A percentile compares a stretch with the other conserved stretches of the same genome.
These are phyloP conservation scores for Nyctalus aviator DNA, from an alignment of 2,797 vertebrate genomes.

Conservation along the genomic window DNA sequence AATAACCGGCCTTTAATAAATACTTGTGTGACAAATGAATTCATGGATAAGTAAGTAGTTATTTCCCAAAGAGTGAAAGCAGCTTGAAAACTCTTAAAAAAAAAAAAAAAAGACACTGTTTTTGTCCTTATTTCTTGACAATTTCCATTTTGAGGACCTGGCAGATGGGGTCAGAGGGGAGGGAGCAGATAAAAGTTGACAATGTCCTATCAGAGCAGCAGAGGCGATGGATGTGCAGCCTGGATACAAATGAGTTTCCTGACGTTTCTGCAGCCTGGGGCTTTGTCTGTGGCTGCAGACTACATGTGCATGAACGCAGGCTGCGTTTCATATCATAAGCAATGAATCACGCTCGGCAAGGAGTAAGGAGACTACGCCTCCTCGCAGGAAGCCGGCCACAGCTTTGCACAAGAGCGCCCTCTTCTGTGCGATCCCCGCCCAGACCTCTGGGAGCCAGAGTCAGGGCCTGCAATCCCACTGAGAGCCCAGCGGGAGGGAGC, in stretches of 20 bases:
- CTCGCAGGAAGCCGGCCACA: background rate
- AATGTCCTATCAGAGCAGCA: conserved; percentile 65
- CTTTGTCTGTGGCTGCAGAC: conserved; percentile 53
- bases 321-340: conserved; percentile 65
- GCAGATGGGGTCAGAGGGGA: background rate
- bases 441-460: background rate
- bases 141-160: background rate
- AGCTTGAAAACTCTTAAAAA: background rate
- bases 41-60: background rate
- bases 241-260: conserved; percentile 41
- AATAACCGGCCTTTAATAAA: background rate
- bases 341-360: conserved; percentile 69
- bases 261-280: conserved; percentile 36
- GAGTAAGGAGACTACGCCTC: conserved; percentile 18
- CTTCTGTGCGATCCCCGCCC: conserved; percentile 78
- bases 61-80: conserved; percentile 14
- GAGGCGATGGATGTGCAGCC: background rate
- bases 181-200: background rate
- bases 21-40: conserved; percentile 13
- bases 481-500: fast-evolving
- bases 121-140: background rate
- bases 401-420: conserved; percentile 78
- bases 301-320: background rate
- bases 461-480: background rate
- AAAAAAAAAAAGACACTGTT: background rate